These are phyloP conservation scores for Synanthedon tipuliformis DNA, from an alignment of 2,888 invertebrate species.

Conservation along the genomic window DNA sequence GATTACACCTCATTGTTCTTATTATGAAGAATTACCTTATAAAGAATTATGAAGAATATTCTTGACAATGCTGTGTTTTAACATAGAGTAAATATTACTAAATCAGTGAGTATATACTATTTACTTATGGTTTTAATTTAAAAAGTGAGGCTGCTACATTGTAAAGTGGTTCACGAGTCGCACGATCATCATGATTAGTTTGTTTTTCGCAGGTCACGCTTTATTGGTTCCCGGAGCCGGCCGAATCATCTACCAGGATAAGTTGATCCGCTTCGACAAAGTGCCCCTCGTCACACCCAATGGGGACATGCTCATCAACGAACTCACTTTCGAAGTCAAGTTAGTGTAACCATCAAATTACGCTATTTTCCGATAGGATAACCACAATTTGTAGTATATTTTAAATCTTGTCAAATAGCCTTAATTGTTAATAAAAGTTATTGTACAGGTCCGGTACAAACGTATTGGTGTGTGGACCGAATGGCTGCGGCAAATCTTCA, in stretches of 20 bases:
- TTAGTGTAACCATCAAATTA: slow-evolving; percentile 29
- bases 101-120: no score
- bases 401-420: no score
- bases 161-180: background rate
- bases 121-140: background rate
- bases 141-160: background rate
- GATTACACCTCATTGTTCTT: no score
- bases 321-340: slow-evolving; percentile 90
- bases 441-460: slow-evolving; percentile 85
- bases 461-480: slow-evolving; percentile 98
- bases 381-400: no score
- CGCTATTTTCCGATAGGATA: no score
- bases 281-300: slow-evolving; percentile 98
- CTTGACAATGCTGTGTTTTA: background rate
- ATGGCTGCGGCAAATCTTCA: slow-evolving; percentile 98
- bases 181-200: background rate
- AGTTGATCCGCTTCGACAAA: slow-evolving; percentile 89
- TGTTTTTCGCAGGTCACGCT: slow-evolving; percentile 26
- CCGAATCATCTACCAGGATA: slow-evolving; percentile 84
- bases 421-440: background rate
- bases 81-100: no score
- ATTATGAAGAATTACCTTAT: no score
- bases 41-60: no score
- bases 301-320: slow-evolving; percentile 92
- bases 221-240: slow-evolving; percentile 78